These are phyloP conservation scores for Aurelia sp. DNA, from an alignment of 30 jellyfish, hydroid and myxozoan species.

Conservation along the genomic window DNA sequence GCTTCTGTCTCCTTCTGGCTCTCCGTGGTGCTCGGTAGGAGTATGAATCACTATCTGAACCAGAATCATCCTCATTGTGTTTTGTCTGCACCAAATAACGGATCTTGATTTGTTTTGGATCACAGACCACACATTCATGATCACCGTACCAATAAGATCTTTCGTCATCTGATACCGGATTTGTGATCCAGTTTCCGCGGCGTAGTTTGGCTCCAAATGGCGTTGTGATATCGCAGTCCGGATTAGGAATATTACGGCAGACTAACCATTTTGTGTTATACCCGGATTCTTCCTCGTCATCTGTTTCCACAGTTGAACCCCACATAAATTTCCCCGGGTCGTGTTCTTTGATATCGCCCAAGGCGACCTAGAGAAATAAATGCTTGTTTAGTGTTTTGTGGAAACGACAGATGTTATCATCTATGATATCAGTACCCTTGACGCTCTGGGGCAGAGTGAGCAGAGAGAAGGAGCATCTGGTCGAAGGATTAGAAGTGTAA, in stretches of 20 bases:
- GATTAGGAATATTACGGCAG: slow-evolving; percentile 42
- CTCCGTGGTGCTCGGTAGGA: too few species aligned
- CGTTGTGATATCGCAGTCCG: slow-evolving; percentile 27
- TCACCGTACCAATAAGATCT: neutral
- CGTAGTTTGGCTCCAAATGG: slow-evolving; percentile 72
- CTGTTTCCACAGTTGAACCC: neutral
- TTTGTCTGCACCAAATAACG: slow-evolving; percentile 55
- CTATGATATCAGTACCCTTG: too few species aligned
- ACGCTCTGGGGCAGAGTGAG: too few species aligned
- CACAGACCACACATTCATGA: slow-evolving; percentile 70
- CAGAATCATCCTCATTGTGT: neutral
- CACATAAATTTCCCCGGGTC: too few species aligned
- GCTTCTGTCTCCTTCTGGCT: too few species aligned
- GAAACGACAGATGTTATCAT: too few species aligned
- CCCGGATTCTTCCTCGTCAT: neutral
- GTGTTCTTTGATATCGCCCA: slow-evolving; percentile 9
- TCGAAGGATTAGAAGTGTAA: too few species aligned
- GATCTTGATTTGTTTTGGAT: slow-evolving; percentile 63
- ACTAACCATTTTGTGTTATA: neutral
- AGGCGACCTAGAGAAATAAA: slow-evolving; percentile 23
- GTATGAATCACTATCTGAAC: too few species aligned
- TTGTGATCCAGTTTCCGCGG: slow-evolving; percentile 31
- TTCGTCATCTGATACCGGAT: neutral
- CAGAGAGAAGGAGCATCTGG: too few species aligned
- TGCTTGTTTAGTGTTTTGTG: neutral